Evolutionary conservation across 1,140 invertebrate species (phyloP).

Genomic region (Drosophila grimshawi): DNA sequence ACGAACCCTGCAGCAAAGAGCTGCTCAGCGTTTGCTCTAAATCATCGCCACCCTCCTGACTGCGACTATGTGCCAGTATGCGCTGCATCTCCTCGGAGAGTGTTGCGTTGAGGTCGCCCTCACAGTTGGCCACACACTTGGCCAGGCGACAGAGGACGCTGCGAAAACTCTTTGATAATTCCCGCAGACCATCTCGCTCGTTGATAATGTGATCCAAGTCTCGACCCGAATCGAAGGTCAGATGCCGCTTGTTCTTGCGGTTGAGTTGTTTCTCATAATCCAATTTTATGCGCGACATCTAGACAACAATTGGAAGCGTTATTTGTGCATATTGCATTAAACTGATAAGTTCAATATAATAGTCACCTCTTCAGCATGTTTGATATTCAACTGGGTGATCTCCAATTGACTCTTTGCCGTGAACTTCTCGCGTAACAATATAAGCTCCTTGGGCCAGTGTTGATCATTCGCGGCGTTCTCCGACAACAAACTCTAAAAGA

Average conservation of each 20-base stretch:
- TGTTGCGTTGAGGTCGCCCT: conserved; percentile 91
- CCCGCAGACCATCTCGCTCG: conserved; percentile 84
- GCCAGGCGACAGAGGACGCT: conserved; percentile 87
- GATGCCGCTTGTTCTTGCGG: conserved; percentile 85
- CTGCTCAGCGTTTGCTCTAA: conserved; percentile 60
- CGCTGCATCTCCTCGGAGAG: conserved; percentile 87
- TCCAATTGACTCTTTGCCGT: conserved; percentile 87
- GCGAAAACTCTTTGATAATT: conserved; percentile 78
- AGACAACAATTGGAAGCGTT: background rate
- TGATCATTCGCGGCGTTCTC: conserved; percentile 87
- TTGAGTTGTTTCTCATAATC: conserved; percentile 84
- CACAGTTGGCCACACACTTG: conserved; percentile 89
- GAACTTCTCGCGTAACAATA: conserved; percentile 88
- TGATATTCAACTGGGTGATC: conserved; percentile 86
- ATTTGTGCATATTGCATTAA: background rate
- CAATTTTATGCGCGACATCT: conserved; percentile 85
- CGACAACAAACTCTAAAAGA: conserved; percentile 87
- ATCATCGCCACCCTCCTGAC: conserved; percentile 61
- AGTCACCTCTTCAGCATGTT: conserved; percentile 86
- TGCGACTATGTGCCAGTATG: conserved; percentile 65
- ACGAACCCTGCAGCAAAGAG: conserved; percentile 51
- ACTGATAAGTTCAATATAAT: background rate
- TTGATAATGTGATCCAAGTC: conserved; percentile 86
- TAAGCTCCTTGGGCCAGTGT: conserved; percentile 89
- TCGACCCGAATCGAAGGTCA: conserved; percentile 86